Evolutionary conservation across 2,113 vertebrate species (phyloP).

Genomic region (Larimichthys crocea): DNA sequence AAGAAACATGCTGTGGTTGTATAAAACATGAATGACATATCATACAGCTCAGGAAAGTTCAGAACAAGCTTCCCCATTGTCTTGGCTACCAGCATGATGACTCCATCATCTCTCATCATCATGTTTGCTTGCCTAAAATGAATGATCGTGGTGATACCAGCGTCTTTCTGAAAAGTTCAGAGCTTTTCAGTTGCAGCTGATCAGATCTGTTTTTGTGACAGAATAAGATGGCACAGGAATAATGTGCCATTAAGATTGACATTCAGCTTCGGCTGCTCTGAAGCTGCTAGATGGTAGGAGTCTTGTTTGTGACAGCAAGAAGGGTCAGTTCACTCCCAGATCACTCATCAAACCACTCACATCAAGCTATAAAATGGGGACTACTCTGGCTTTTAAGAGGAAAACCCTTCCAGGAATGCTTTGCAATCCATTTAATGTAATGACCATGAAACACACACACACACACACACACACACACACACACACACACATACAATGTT

Average conservation of each 20-base stretch:
- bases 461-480: neutral
- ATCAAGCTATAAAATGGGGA: slow-evolving; percentile 43
- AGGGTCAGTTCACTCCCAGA: slow-evolving; percentile 37
- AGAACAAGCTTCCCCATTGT: too few relatives aligned
- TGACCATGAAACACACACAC: slow-evolving; percentile 42
- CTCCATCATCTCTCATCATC: too few relatives aligned
- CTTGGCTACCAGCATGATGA: too few relatives aligned
- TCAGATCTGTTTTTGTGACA: slow-evolving; percentile 25
- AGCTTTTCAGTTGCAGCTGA: too few relatives aligned
- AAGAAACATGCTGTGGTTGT: too few relatives aligned
- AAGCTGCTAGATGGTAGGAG: slow-evolving; percentile 13
- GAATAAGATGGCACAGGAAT: slow-evolving; percentile 22
- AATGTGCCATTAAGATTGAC: slow-evolving; percentile 28
- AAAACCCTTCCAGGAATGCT: slow-evolving; percentile 57
- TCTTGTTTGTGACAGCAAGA: slow-evolving; percentile 19
- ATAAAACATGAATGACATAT: too few relatives aligned
- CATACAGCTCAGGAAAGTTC: too few relatives aligned
- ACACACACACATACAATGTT: slow-evolving; percentile 17
- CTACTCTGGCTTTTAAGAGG: slow-evolving; percentile 60
- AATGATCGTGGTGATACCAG: too few relatives aligned
- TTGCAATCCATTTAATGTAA: slow-evolving; percentile 62
- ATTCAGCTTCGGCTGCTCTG: slow-evolving; percentile 26
- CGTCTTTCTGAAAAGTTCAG: too few relatives aligned
- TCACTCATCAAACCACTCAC: slow-evolving; percentile 58
- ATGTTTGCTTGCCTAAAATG: too few relatives aligned